Evolutionary conservation across 1,140 invertebrate species (phyloP), one percentile per base, ranked within the genome.

Genomic region (Sitobion miscanthi): DNA sequence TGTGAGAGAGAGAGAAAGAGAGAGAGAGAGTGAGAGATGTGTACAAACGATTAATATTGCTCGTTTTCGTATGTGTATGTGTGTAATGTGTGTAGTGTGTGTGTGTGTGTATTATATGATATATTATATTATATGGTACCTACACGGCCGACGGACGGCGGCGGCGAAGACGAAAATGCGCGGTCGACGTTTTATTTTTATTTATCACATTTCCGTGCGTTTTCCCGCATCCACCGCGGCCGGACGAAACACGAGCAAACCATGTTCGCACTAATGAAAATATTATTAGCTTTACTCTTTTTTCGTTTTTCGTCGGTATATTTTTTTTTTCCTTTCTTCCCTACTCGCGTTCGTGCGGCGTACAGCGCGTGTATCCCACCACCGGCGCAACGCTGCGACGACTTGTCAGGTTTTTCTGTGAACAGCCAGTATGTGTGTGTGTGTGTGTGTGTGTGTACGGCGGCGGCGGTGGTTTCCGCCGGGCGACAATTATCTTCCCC

Each of bases 401-500:
- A 85, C 91, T 92, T 85, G 91, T 92, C 91, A 54, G 91, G 91
- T 92, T 85, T 92, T 92, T 92, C 47, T 42, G 91, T 54, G 91
- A 8, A 30, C 21, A 0, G 88, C 17, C 20, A 38, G 4, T 54
- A 17, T 47, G 57, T 21, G 1, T 42, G 35, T 25, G 30, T 23
- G 52, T 57, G n/a, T 77, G 30, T 23, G 52, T 57, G n/a, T 77
- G 23, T 86, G 6, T 45, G 42, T 38, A 17, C 57, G 47, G 30
- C 85, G 45, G 82, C 91, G 49, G 91, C 82, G 93, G 86, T 25
- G 85, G 93, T 88, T 93, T 88, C 87, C 93, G 85, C 93, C 93
- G 93, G 93, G 93, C 85, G 93, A 93, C 85, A 89, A 88, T 88
- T 93, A 88, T 89, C 85, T 88, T 88, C 85, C 85, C 85, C 85